A percentile compares a stretch with the other conserved stretches of the same genome.
Evolutionary conservation across 2,888 invertebrate species (phyloP).

Genomic region (Mechanitis mazaeus): DNA sequence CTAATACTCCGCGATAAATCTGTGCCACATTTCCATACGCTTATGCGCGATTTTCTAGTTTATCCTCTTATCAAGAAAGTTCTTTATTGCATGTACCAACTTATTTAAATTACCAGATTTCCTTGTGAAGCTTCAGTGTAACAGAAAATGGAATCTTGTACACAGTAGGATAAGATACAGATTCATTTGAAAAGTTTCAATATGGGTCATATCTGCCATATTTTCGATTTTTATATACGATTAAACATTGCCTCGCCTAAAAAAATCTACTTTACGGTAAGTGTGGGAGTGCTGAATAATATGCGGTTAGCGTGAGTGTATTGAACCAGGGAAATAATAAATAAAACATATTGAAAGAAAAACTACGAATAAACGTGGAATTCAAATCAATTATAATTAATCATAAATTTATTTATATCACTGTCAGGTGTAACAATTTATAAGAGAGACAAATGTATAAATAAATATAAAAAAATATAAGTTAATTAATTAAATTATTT

Average conservation of each 20-base stretch:
- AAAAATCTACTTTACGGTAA: conserved; percentile 38
- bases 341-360: too few species aligned
- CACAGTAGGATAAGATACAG: conserved; percentile 39
- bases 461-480: not conserved
- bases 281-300: conserved; percentile 28
- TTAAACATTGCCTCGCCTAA: conserved; percentile 39
- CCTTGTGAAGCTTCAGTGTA: conserved; percentile 33
- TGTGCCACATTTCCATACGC: conserved; percentile 49
- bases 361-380: too few species aligned
- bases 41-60: conserved; percentile 55
- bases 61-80: conserved; percentile 59
- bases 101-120: conserved; percentile 33
- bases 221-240: conserved; percentile 42
- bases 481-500: conserved; percentile 6
- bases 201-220: conserved; percentile 43
- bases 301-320: conserved; percentile 20
- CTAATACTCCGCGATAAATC: conserved; percentile 68
- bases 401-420: too few species aligned
- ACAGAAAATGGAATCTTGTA: conserved; percentile 36
- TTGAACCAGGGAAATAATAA: too few species aligned
- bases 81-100: conserved; percentile 45
- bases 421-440: too few species aligned
- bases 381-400: too few species aligned
- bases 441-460: conserved; percentile 12
- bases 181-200: conserved; percentile 33